phyloP scores from a whole-genome alignment of 2,113 vertebrate species.

The Gobius niger region DNA sequence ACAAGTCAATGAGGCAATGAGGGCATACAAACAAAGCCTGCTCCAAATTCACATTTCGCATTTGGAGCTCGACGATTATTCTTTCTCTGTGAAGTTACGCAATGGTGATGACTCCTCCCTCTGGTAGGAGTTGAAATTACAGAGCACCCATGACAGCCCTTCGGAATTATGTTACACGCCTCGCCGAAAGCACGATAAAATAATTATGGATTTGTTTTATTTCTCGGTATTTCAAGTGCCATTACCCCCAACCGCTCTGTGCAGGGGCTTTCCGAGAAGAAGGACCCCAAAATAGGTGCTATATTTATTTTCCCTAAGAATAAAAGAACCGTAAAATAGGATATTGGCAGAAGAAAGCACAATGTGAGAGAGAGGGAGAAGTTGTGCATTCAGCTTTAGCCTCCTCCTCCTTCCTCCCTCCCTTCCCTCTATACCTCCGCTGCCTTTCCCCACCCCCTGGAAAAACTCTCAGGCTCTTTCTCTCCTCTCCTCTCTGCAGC shows the following conservation, averaged over 20 bases:
- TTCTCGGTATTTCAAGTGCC: neutral
- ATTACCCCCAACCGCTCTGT: neutral
- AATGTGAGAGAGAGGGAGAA: constrained; percentile 51
- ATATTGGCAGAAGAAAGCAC: constrained; percentile 34
- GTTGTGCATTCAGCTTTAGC: constrained; percentile 71
- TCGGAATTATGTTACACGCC: neutral
- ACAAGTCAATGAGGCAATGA: too few relatives aligned
- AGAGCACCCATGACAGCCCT: neutral
- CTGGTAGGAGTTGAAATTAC: neutral
- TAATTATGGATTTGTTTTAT: neutral
- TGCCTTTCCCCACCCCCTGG: constrained; percentile 56
- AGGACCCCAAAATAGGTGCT: neutral
- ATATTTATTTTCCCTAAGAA: constrained; percentile 1
- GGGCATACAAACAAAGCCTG: too few relatives aligned
- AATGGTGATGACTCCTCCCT: neutral
- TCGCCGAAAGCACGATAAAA: neutral
- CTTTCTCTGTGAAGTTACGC: neutral
- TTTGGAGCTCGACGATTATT: too few relatives aligned
- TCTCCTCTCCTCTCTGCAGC: constrained; percentile 67
- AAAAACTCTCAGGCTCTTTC: constrained; percentile 58
- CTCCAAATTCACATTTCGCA: too few relatives aligned
- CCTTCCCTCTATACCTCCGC: constrained; percentile 13
- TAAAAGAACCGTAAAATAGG: constrained; percentile 11
- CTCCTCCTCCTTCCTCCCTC: constrained; percentile 36
- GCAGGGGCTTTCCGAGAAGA: neutral